Conservation (phyloP, 2,888 invertebrate species). For the Anthrax anthrax region DNA sequence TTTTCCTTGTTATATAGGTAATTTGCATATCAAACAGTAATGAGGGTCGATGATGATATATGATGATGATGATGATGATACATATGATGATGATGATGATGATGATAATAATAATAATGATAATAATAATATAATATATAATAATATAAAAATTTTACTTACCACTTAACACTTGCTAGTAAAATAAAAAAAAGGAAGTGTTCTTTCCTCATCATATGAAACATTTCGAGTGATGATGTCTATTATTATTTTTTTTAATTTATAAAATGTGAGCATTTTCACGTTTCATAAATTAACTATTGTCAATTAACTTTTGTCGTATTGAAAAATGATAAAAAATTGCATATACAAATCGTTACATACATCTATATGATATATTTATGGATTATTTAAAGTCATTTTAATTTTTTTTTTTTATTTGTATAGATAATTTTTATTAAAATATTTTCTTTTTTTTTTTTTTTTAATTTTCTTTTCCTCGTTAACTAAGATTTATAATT, state of each 20-base stretch:
- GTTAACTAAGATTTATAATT: too few species aligned
- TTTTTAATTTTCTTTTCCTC: too few species aligned
- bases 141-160: constrained; percentile 3
- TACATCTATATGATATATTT: too few species aligned
- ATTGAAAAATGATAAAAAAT: too few species aligned
- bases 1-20: not conserved
- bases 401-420: too few species aligned
- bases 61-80: not conserved
- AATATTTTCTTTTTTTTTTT: too few species aligned
- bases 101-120: not conserved
- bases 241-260: not conserved
- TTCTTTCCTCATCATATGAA: constrained; percentile 6
- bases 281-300: constrained; percentile 1
- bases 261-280: constrained; percentile 5
- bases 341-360: too few species aligned
- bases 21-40: constrained; percentile 8
- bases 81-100: too few species aligned
- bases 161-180: constrained; percentile 10
- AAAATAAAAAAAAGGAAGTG: constrained; percentile 8
- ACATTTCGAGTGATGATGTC: constrained; percentile 8
- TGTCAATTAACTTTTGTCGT: too few species aligned
- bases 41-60: not conserved
- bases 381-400: too few species aligned
- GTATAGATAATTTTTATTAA: too few species aligned
- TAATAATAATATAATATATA: not conserved